A percentile compares a stretch with the other conserved stretches of the same genome.
Conservation (phyloP, 2,888 invertebrate species). For the Drosophila multiciliata region DNA sequence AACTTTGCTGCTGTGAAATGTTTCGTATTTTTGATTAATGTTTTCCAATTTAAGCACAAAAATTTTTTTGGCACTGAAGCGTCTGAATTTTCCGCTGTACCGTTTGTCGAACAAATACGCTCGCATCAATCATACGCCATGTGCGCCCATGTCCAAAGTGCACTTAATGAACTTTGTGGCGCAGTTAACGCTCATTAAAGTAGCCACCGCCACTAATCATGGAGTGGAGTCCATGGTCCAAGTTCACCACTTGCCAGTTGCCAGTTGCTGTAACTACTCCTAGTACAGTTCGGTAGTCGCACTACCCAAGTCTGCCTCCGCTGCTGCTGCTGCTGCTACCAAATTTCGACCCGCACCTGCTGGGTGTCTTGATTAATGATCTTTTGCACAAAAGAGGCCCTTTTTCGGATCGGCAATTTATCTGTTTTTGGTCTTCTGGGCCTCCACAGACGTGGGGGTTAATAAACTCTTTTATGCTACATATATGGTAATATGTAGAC, state of each 20-base stretch:
- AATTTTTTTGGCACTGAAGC: slow-evolving; percentile 69
- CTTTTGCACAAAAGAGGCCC: slow-evolving; percentile 61
- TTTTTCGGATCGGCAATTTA: slow-evolving; percentile 59
- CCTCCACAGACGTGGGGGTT: slow-evolving; percentile 62
- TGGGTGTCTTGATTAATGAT: slow-evolving; percentile 78
- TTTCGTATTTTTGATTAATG: slow-evolving; percentile 69
- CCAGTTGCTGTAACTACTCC: slow-evolving; percentile 33
- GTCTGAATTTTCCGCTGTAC: slow-evolving; percentile 59
- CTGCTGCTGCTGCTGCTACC: slow-evolving; percentile 51
- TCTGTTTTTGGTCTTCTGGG: slow-evolving; percentile 7
- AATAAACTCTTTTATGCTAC: slow-evolving; percentile 72
- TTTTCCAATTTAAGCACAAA: slow-evolving; percentile 68
- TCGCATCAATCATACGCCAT: slow-evolving; percentile 74
- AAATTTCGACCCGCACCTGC: slow-evolving; percentile 71
- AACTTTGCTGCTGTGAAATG: slow-evolving; percentile 40
- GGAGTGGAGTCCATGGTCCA: slow-evolving; percentile 41
- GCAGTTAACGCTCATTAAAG: slow-evolving; percentile 81
- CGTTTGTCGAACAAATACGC: slow-evolving; percentile 50
- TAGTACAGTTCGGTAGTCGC: slow-evolving; percentile 76
- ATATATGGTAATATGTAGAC: slow-evolving; percentile 67
- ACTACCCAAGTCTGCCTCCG: slow-evolving; percentile 34
- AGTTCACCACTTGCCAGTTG: slow-evolving; percentile 12
- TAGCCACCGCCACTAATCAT: slow-evolving; percentile 76
- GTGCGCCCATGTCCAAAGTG: slow-evolving; percentile 53
- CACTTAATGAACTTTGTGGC: slow-evolving; percentile 76